Conservation (phyloP, 2,888 invertebrate genomes). For the Meiosimyza platycephala region DNA sequence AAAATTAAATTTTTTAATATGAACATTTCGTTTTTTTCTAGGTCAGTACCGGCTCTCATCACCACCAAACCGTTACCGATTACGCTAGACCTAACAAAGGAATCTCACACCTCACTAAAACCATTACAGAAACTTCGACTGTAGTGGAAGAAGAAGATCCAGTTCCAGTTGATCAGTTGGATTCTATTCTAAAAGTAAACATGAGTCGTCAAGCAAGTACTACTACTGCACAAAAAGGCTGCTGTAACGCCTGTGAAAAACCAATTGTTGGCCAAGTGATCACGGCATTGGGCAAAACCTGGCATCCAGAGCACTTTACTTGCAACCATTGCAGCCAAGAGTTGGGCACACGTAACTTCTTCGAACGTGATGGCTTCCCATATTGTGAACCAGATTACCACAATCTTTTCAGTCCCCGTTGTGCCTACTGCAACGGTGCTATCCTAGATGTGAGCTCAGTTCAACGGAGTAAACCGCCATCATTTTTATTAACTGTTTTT, state of each 20-base stretch:
- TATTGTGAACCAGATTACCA: constrained; percentile 99
- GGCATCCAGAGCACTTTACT: constrained; percentile 99
- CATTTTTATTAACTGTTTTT: constrained; percentile 17
- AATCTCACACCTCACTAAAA: constrained; percentile 66
- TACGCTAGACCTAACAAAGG: constrained; percentile 78
- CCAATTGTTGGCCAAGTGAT: constrained; percentile 96
- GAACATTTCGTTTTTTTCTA: constrained; percentile 58
- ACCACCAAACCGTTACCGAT: constrained; percentile 76
- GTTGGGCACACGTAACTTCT: constrained; percentile 97
- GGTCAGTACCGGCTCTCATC: constrained; percentile 74
- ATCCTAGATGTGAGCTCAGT: constrained; percentile 87
- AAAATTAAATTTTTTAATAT: background rate
- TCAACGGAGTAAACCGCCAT: background rate
- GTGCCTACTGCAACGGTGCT: constrained; percentile 98
- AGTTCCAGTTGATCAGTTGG: constrained; percentile 67
- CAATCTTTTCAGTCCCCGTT: constrained; percentile 97
- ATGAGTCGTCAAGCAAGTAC: constrained; percentile 96
- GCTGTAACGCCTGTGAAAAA: constrained; percentile 98
- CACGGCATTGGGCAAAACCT: constrained; percentile 96
- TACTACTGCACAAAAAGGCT: constrained; percentile 98
- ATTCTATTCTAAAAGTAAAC: constrained; percentile 85
- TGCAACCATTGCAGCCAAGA: constrained; percentile 98
- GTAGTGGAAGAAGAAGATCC: constrained; percentile 61
- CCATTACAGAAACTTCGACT: constrained; percentile 61
- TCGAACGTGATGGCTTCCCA: constrained; percentile 95